Evolutionary conservation across 1,140 invertebrate genomes (phyloP).

Genomic region (Muscidifurax raptorellus): DNA sequence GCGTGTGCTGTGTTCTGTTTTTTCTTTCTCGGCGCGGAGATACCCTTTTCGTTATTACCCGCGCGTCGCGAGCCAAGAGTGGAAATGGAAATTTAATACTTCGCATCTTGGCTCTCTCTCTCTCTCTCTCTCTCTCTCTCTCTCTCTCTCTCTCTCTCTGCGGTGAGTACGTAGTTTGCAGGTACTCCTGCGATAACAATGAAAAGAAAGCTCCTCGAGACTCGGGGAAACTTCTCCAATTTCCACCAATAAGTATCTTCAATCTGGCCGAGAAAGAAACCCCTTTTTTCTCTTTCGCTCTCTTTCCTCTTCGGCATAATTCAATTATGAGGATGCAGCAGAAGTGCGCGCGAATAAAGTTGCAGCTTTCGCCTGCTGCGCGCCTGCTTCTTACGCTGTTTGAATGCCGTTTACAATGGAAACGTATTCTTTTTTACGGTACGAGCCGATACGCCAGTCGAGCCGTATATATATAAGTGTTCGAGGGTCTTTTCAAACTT

Average conservation of each 20-base stretch:
- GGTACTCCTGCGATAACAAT: slow-evolving; percentile 14
- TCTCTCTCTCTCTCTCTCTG: no score
- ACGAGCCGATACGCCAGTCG: background rate
- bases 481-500: slow-evolving; percentile 17
- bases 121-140: no score
- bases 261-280: background rate
- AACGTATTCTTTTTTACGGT: background rate
- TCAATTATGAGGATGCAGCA: slow-evolving; percentile 18
- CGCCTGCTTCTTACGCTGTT: slow-evolving; percentile 9
- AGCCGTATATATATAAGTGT: background rate
- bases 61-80: slow-evolving; percentile 2
- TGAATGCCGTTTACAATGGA: background rate
- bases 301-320: background rate
- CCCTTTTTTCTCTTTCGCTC: background rate
- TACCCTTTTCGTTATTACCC: background rate
- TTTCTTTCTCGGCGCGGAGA: background rate
- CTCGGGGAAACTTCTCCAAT: slow-evolving; percentile 18
- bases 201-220: slow-evolving; percentile 11
- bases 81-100: slow-evolving; percentile 26
- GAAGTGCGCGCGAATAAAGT: slow-evolving; percentile 3
- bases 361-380: background rate
- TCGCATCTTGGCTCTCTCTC: background rate
- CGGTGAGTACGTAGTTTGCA: slow-evolving; percentile 11
- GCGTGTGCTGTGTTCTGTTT: background rate
- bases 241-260: slow-evolving; percentile 29